These are phyloP conservation scores for Dipodomys merriami DNA, from an alignment of 2,113 vertebrate species.

Conservation along the genomic window DNA sequence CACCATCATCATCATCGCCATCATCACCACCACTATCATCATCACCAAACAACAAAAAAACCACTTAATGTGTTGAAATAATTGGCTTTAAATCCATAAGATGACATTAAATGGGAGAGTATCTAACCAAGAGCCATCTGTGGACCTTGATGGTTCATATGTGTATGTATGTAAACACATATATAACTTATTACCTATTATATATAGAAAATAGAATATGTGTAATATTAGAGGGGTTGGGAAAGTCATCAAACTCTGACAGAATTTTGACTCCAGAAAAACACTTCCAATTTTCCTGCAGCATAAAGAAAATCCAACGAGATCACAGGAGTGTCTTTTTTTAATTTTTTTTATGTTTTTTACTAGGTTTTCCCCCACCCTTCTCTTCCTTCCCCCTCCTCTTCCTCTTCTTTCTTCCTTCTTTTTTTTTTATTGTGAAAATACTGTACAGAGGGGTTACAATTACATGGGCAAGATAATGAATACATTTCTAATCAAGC, in stretches of 20 bases:
- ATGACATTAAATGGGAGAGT: neutral
- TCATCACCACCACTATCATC: too few relatives aligned
- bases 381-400: too few relatives aligned
- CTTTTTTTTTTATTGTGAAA: too few relatives aligned
- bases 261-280: neutral
- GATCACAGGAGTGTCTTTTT: neutral
- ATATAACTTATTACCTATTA: too few relatives aligned
- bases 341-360: too few relatives aligned
- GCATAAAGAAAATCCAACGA: neutral
- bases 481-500: too few relatives aligned
- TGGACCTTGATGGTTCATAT: neutral
- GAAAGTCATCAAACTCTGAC: neutral
- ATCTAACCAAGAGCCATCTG: neutral
- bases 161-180: too few relatives aligned
- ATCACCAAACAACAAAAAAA: neutral
- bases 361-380: too few relatives aligned
- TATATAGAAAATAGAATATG: neutral
- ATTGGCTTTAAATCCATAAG: neutral
- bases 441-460: too few relatives aligned
- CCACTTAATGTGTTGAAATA: neutral
- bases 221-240: neutral
- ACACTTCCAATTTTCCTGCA: neutral
- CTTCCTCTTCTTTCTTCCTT: too few relatives aligned
- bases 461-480: too few relatives aligned
- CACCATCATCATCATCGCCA: too few relatives aligned